Percentiles rank a stretch among this genome's conserved stretches.
phyloP scores from a whole-genome alignment of 2,797 vertebrate genomes.

The Peromyscus attwateri region DNA sequence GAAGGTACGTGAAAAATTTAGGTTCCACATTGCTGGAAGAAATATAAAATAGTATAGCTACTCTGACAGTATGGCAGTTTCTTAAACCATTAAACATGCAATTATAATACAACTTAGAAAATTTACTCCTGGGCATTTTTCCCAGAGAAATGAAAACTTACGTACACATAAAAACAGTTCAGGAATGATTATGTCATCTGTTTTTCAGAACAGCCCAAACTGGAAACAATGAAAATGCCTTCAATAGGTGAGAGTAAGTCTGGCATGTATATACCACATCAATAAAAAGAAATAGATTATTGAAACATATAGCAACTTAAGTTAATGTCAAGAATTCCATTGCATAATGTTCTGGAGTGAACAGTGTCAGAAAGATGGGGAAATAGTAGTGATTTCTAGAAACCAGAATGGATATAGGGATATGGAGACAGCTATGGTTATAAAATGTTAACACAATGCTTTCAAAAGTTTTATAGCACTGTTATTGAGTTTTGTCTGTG shows the following conservation, averaged over 20 bases:
- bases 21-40: background rate
- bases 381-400: background rate
- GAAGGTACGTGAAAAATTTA: background rate
- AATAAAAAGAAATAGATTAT: background rate
- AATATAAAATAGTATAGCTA: background rate
- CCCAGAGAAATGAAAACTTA: background rate
- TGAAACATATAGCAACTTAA: background rate
- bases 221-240: conserved; percentile 16
- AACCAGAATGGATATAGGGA: background rate
- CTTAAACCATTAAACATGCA: conserved; percentile 28
- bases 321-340: background rate
- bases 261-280: background rate
- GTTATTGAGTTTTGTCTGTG: background rate
- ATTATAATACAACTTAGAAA: background rate
- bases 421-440: background rate
- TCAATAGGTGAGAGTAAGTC: background rate
- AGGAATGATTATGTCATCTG: background rate
- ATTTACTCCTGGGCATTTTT: conserved; percentile 1
- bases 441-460: background rate
- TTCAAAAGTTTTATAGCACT: background rate
- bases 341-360: conserved; percentile 11
- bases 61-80: background rate
- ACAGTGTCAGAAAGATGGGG: background rate
- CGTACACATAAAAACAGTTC: background rate
- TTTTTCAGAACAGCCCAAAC: background rate